These are phyloP conservation scores for Campoletis sonorensis DNA, from an alignment of 1,140 invertebrate species.

Conservation along the genomic window DNA sequence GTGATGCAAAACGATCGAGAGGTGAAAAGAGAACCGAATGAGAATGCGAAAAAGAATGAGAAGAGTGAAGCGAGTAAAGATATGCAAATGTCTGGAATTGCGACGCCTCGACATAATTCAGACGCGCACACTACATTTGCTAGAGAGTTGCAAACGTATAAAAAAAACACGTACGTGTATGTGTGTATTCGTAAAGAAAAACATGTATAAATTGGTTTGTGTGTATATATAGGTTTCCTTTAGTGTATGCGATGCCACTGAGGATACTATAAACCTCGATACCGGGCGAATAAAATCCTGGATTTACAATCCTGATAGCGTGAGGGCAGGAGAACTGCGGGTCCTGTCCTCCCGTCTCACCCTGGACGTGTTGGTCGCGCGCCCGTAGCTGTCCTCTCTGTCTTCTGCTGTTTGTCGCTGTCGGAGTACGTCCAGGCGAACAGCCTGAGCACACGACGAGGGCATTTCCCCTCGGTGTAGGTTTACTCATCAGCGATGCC, in stretches of 20 bases:
- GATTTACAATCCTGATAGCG: constrained; percentile 75
- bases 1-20: not conserved
- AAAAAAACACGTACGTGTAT: not conserved
- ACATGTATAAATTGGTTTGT: constrained; percentile 1
- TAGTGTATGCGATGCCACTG: constrained; percentile 49
- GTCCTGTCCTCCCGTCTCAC: constrained; percentile 10
- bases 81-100: constrained; percentile 71
- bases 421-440: constrained; percentile 31
- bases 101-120: constrained; percentile 73
- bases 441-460: constrained; percentile 45
- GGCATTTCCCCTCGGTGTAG: constrained; percentile 43
- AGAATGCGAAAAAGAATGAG: constrained; percentile 8
- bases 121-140: constrained; percentile 60
- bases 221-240: not conserved
- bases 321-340: constrained; percentile 43
- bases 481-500: constrained; percentile 41
- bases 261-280: constrained; percentile 76
- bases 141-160: constrained; percentile 51
- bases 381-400: constrained; percentile 44
- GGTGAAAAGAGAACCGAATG: constrained; percentile 16
- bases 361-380: constrained; percentile 52
- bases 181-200: not conserved
- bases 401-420: constrained; percentile 50
- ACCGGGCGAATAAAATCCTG: constrained; percentile 75
- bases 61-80: constrained; percentile 56